A percentile compares a stretch with the other conserved stretches of the same genome.
phyloP scores from a whole-genome alignment of 1,140 invertebrate genomes.

The Saccostrea glomerata region DNA sequence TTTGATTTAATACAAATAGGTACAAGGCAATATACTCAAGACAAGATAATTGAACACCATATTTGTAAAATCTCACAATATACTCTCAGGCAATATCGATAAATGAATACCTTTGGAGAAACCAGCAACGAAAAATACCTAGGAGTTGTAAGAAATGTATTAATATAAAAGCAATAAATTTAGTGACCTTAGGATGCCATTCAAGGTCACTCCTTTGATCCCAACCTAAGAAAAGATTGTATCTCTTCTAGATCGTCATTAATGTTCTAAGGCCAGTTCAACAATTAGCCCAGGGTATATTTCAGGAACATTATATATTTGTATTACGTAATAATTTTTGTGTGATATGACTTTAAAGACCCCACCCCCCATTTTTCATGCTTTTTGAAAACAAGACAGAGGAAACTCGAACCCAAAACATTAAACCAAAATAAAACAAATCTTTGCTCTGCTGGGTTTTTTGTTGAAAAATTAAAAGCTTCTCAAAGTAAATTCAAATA shows the following conservation, averaged over 20 bases:
- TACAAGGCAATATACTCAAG: too few species aligned
- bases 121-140: background rate
- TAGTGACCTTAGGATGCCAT: conserved; percentile 1
- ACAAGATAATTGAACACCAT: background rate
- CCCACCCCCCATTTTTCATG: too few species aligned
- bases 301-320: background rate
- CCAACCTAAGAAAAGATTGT: background rate
- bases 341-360: too few species aligned
- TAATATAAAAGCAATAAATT: conserved; percentile 29
- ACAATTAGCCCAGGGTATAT: conserved; percentile 26
- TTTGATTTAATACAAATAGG: too few species aligned
- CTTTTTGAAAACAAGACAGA: background rate
- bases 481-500: background rate
- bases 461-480: too few species aligned
- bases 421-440: too few species aligned
- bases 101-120: background rate
- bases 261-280: background rate
- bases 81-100: background rate
- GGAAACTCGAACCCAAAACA: conserved; percentile 1
- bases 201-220: conserved; percentile 18
- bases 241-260: conserved; percentile 4
- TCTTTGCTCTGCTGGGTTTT: too few species aligned
- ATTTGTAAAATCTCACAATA: conserved; percentile 21
- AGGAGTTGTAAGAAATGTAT: background rate
- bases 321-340: too few species aligned